These are phyloP conservation scores for Ceuthmochares aereus DNA, from an alignment of 2,113 vertebrate genomes.

Conservation along the genomic window DNA sequence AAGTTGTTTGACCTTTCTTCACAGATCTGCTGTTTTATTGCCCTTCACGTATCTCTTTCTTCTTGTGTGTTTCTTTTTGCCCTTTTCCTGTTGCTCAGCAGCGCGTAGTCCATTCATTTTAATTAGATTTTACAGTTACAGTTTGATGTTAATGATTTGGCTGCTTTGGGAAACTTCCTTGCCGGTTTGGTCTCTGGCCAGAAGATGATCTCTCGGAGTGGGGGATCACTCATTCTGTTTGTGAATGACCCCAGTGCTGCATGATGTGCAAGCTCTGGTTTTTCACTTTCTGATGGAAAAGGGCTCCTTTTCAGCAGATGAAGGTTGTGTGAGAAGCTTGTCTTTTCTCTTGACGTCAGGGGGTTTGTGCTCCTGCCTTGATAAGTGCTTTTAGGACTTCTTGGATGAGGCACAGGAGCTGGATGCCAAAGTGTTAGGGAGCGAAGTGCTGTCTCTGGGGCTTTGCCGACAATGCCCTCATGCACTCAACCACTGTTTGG, in stretches of 20 bases:
- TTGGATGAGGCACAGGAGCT: not conserved
- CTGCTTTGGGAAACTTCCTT: conserved; percentile 52
- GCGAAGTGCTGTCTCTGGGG: not conserved
- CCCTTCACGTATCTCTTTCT: not conserved
- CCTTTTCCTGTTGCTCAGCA: not conserved
- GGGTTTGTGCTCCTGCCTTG: not conserved
- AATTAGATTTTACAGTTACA: conserved; percentile 29
- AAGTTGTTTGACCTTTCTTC: not conserved
- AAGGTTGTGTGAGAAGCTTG: not conserved
- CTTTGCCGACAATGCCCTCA: not conserved
- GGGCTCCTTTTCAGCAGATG: not conserved
- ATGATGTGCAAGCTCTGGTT: not conserved
- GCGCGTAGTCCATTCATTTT: conserved; percentile 12
- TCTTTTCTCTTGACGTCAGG: not conserved
- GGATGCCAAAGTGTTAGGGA: not conserved
- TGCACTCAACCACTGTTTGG: not conserved
- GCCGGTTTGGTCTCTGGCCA: conserved; percentile 34
- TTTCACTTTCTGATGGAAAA: not conserved
- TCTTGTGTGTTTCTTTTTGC: not conserved
- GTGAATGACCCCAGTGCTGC: not conserved
- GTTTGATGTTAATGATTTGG: conserved; percentile 21
- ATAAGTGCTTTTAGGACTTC: not conserved
- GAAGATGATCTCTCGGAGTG: not conserved
- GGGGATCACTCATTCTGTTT: not conserved
- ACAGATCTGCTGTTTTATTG: not conserved